Conservation (phyloP, 2,888 invertebrate species). For the Mechanitis messenoides region DNA sequence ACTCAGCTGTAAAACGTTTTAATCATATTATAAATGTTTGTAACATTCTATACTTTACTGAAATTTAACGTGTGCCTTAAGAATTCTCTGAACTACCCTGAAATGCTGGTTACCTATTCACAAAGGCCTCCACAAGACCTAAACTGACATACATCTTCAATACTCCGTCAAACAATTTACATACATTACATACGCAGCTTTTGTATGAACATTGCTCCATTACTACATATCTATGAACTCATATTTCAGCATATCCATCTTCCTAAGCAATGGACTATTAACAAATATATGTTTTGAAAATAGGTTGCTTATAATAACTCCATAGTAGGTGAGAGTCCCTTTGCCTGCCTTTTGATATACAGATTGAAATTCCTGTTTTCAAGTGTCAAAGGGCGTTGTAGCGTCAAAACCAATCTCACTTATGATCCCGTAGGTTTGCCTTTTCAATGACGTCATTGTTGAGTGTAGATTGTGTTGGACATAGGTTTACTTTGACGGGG, state of each 20-base stretch:
- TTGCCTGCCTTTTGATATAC: conserved; percentile 34
- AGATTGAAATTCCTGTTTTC: conserved; percentile 33
- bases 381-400: conserved; percentile 43
- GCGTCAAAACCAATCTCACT: conserved; percentile 55
- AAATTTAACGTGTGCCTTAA: background rate
- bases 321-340: conserved; percentile 19
- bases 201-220: background rate
- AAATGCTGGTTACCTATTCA: conserved; percentile 15
- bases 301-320: conserved; percentile 20
- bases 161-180: conserved; percentile 6
- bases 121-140: conserved; percentile 16
- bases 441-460: conserved; percentile 41
- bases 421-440: conserved; percentile 44
- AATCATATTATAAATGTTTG: background rate
- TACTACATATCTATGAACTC: background rate
- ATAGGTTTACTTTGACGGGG: conserved; percentile 29
- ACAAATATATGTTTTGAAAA: background rate
- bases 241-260: background rate
- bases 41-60: background rate
- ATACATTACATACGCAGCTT: background rate
- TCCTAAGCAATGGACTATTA: background rate
- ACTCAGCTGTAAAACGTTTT: background rate
- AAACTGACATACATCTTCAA: conserved; percentile 9
- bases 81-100: background rate
- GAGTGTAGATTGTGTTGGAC: conserved; percentile 36